These are phyloP conservation scores for Lophotis ruficrista DNA, from an alignment of 2,113 vertebrate species.

Conservation along the genomic window DNA sequence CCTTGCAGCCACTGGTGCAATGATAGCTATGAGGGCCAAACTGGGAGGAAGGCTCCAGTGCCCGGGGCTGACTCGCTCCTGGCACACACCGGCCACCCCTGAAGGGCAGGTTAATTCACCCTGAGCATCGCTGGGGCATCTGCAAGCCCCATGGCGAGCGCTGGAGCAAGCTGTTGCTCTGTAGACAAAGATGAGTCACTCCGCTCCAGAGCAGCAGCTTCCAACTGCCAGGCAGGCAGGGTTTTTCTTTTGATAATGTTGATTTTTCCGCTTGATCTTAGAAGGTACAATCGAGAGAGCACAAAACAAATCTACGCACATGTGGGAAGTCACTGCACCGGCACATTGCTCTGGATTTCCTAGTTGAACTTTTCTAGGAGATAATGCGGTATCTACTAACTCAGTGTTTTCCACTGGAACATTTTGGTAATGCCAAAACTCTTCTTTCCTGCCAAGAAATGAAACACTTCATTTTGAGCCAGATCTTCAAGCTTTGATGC, in stretches of 20 bases:
- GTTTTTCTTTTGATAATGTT: background rate
- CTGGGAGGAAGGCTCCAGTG: background rate
- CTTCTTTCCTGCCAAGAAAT: background rate
- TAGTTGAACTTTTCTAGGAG: background rate
- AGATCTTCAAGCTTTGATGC: background rate
- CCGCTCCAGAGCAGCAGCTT: background rate
- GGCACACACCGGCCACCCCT: background rate
- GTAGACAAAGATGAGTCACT: background rate
- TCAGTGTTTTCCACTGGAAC: background rate
- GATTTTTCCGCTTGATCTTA: background rate
- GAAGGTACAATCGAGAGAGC: background rate
- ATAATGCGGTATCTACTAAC: background rate
- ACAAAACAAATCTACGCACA: rapidly evolving
- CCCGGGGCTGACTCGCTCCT: background rate
- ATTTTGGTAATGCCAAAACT: background rate
- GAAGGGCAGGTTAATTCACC: background rate
- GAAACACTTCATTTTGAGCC: background rate
- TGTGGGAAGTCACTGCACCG: background rate
- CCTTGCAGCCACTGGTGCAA: background rate
- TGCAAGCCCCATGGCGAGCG: background rate
- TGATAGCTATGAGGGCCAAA: background rate
- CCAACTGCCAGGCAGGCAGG: background rate
- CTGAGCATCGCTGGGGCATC: background rate
- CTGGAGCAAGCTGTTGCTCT: background rate
- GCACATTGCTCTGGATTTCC: background rate